These are phyloP conservation scores for Eupithecia abbreviata DNA, from an alignment of 2,888 invertebrate species.

Conservation along the genomic window DNA sequence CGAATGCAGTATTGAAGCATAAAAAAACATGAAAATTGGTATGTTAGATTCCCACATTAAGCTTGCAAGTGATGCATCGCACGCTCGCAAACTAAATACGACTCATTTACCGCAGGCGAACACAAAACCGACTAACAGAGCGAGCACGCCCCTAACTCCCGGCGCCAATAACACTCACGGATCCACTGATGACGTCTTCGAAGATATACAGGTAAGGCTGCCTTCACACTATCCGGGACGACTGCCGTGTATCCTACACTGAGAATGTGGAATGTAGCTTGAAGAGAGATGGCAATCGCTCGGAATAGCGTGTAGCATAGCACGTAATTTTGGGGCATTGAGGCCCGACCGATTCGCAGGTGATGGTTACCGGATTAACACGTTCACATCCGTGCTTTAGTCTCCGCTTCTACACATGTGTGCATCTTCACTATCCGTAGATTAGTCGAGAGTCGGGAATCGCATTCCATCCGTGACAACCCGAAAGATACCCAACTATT, in stretches of 20 bases:
- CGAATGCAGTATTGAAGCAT: not conserved
- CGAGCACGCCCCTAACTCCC: constrained; percentile 76
- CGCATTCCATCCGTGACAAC: constrained; percentile 51
- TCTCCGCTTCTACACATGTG: constrained; percentile 64
- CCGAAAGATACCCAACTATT: constrained; percentile 57
- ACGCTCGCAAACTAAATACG: constrained; percentile 41
- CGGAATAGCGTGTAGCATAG: constrained; percentile 24
- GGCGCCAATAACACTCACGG: constrained; percentile 73
- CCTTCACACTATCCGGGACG: constrained; percentile 3
- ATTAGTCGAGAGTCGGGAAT: constrained; percentile 50
- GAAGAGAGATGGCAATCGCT: not conserved
- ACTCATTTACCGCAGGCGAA: constrained; percentile 63
- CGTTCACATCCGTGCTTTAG: constrained; percentile 79
- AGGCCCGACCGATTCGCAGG: constrained; percentile 60
- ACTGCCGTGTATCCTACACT: not conserved
- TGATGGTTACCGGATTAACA: constrained; percentile 78
- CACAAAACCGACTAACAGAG: constrained; percentile 75
- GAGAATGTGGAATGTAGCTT: not conserved
- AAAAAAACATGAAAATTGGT: not conserved
- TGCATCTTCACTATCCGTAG: constrained; percentile 60
- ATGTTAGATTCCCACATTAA: constrained; percentile 10
- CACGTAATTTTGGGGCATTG: constrained; percentile 39
- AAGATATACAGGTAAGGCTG: constrained; percentile 74
- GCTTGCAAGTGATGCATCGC: constrained; percentile 35
- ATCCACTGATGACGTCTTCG: constrained; percentile 79